Conservation (phyloP, 2,888 invertebrate species). For the Boloria euphrosyne region DNA sequence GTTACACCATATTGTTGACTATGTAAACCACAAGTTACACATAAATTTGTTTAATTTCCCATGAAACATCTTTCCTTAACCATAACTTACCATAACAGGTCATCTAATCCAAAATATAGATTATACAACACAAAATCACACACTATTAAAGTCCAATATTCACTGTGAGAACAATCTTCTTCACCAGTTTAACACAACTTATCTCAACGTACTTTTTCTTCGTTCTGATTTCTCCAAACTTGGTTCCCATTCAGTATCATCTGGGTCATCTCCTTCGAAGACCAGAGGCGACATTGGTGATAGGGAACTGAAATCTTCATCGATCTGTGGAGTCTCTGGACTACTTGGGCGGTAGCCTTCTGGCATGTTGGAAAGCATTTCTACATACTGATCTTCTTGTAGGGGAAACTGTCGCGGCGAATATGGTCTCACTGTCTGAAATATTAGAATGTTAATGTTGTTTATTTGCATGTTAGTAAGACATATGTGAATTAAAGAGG, state of each 20-base stretch:
- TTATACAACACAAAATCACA: neutral
- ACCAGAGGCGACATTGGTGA: conserved; percentile 59
- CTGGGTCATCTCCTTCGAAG: conserved; percentile 90
- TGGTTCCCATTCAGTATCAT: conserved; percentile 92
- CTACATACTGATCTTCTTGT: conserved; percentile 85
- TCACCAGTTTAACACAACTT: neutral
- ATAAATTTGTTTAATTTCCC: too few species aligned
- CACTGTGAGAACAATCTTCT: neutral
- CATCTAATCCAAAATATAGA: too few species aligned
- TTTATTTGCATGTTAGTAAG: neutral
- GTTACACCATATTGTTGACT: too few species aligned
- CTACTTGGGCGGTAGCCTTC: conserved; percentile 76
- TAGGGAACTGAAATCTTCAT: conserved; percentile 51
- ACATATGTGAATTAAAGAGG: neutral
- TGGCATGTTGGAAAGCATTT: conserved; percentile 87
- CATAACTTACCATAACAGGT: too few species aligned
- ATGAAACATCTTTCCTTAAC: too few species aligned
- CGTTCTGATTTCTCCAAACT: conserved; percentile 60
- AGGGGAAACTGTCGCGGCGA: conserved; percentile 90
- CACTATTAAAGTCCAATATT: too few species aligned
- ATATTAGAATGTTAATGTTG: conserved; percentile 23
- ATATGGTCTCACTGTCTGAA: conserved; percentile 86
- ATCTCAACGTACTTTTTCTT: conserved; percentile 46
- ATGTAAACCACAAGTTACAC: too few species aligned
- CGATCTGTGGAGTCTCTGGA: conserved; percentile 41